A percentile compares a stretch with the other conserved stretches of the same genome.
Evolutionary conservation across 2,113 vertebrate species (phyloP).

Genomic region (Siphamia tubifer): DNA sequence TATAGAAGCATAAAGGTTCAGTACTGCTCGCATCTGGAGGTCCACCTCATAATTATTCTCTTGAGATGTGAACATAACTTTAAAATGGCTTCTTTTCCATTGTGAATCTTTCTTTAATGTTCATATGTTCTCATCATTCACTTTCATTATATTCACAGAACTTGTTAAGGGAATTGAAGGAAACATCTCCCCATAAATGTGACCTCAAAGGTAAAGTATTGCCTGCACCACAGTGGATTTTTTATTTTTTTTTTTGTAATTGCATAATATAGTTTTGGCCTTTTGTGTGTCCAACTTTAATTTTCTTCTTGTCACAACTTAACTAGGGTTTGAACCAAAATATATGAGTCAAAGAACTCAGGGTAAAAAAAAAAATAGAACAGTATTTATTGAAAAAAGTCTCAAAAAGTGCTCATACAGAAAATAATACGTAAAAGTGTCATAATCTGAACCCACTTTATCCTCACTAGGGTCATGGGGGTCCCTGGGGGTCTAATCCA

Average conservation of each 20-base stretch:
- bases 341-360: too few relatives aligned
- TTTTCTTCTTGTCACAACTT: too few relatives aligned
- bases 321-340: too few relatives aligned
- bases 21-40: slow-evolving; percentile 10
- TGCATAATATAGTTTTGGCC: not conserved
- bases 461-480: too few relatives aligned
- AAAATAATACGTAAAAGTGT: too few relatives aligned
- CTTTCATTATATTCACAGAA: slow-evolving; percentile 37
- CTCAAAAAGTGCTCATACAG: too few relatives aligned
- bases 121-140: not conserved
- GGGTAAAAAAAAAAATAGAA: too few relatives aligned
- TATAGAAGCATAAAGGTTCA: not conserved
- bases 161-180: slow-evolving; percentile 32
- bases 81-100: slow-evolving; percentile 14
- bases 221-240: not conserved
- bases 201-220: slow-evolving; percentile 48
- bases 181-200: slow-evolving; percentile 23
- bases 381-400: too few relatives aligned
- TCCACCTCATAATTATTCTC: not conserved
- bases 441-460: too few relatives aligned
- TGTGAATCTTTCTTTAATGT: not conserved
- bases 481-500: too few relatives aligned
- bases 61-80: slow-evolving; percentile 14
- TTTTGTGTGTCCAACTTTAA: not conserved
- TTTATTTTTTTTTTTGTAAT: slow-evolving; percentile 21